These are phyloP conservation scores for Stenotaenia linearis DNA, from an alignment of 2,888 invertebrate genomes.

Conservation along the genomic window DNA sequence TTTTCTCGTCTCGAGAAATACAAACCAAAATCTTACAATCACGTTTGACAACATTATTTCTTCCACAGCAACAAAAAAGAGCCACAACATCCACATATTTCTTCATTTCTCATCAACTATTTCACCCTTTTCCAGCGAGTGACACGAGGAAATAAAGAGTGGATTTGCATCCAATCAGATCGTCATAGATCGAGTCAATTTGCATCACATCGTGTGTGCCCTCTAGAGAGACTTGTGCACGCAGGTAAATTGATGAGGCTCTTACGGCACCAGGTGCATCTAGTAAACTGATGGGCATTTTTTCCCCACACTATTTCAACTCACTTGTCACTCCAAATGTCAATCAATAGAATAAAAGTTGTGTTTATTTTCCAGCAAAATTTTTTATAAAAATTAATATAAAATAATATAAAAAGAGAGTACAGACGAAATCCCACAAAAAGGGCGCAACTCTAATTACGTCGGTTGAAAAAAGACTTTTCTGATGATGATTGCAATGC, in stretches of 20 bases:
- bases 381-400: no score
- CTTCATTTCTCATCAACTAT: no score
- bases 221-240: not conserved
- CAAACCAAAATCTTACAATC: no score
- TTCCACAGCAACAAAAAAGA: no score
- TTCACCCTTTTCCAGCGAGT: not conserved
- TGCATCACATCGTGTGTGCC: not conserved
- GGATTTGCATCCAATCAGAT: not conserved
- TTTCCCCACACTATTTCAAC: not conserved
- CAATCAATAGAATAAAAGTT: not conserved
- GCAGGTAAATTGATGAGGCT: not conserved
- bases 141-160: not conserved
- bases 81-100: no score
- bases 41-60: no score
- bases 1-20: no score
- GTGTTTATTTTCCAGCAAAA: no score
- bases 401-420: not conserved
- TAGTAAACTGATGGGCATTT: not conserved
- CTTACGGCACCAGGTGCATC: not conserved
- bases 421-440: not conserved
- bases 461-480: not conserved
- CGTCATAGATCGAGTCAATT: not conserved
- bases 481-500: not conserved
- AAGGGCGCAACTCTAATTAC: not conserved
- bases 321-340: not conserved